phyloP scores from a whole-genome alignment of 2,888 invertebrate species.

The Cheilosia variabilis region DNA sequence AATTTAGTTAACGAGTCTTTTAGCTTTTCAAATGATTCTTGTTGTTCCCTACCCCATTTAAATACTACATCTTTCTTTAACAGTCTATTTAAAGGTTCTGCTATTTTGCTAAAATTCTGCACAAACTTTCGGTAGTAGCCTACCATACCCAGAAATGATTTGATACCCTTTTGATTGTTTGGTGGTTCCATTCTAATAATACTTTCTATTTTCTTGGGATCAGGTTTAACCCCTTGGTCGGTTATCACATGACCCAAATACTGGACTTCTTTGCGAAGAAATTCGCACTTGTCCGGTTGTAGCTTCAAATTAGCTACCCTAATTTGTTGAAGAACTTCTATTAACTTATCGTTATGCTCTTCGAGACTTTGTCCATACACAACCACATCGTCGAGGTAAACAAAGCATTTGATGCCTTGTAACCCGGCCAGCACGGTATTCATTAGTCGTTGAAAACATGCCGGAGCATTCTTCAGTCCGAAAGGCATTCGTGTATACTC shows the following conservation, averaged over 20 bases:
- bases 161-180: conserved; percentile 23
- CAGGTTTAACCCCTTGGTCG: conserved; percentile 46
- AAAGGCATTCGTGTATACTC: conserved; percentile 6
- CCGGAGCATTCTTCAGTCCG: conserved; percentile 13
- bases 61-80: conserved; percentile 41
- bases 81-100: conserved; percentile 67
- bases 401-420: conserved; percentile 24
- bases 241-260: conserved; percentile 77
- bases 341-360: conserved; percentile 34
- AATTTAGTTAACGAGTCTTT: conserved; percentile 23
- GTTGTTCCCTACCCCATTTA: conserved; percentile 19
- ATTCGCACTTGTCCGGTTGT: neutral
- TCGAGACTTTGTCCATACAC: conserved; percentile 22
- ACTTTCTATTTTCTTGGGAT: conserved; percentile 11
- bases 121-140: conserved; percentile 11
- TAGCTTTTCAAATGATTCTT: conserved; percentile 16
- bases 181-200: conserved; percentile 24
- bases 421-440: conserved; percentile 31
- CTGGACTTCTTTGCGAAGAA: conserved; percentile 39
- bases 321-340: conserved; percentile 21
- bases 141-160: conserved; percentile 23
- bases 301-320: conserved; percentile 31
- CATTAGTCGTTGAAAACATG: conserved; percentile 32
- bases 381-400: conserved; percentile 28
- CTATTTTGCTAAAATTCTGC: conserved; percentile 38